Evolutionary conservation across 1,140 invertebrate species (phyloP).

Genomic region (Chrysomallon squamiferum): DNA sequence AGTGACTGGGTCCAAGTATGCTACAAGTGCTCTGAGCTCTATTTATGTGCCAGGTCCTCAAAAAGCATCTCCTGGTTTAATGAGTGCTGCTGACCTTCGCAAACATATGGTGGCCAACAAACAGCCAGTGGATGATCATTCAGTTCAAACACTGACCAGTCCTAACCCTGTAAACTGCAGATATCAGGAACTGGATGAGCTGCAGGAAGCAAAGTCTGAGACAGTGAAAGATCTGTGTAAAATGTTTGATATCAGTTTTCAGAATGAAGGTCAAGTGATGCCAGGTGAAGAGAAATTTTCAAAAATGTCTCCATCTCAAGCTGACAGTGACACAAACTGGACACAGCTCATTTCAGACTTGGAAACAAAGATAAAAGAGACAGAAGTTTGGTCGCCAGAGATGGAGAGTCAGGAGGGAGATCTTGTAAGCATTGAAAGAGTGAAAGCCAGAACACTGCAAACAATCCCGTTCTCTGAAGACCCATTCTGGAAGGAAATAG

Average conservation of each 20-base stretch:
- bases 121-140: conserved; percentile 13
- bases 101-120: conserved; percentile 29
- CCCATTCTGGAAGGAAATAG: conserved; percentile 58
- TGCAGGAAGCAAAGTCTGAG: conserved; percentile 41
- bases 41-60: conserved; percentile 3
- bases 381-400: conserved; percentile 55
- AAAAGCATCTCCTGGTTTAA: conserved; percentile 3
- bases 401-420: conserved; percentile 50
- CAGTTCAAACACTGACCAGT: neutral
- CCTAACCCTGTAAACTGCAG: neutral
- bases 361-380: conserved; percentile 30
- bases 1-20: neutral
- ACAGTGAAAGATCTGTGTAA: conserved; percentile 39
- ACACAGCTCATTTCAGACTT: conserved; percentile 26
- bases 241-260: conserved; percentile 40
- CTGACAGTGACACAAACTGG: conserved; percentile 15
- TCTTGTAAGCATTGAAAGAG: conserved; percentile 53
- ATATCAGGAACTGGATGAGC: conserved; percentile 49
- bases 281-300: conserved; percentile 20
- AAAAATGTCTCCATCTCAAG: conserved; percentile 16
- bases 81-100: conserved; percentile 20
- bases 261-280: conserved; percentile 31
- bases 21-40: conserved; percentile 8
- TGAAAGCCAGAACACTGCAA: conserved; percentile 53
- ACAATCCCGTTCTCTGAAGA: conserved; percentile 59